A percentile compares a stretch with the other conserved stretches of the same genome.
These are phyloP conservation scores for Callopanchax toddi DNA, from an alignment of 2,113 vertebrate genomes.

Conservation along the genomic window DNA sequence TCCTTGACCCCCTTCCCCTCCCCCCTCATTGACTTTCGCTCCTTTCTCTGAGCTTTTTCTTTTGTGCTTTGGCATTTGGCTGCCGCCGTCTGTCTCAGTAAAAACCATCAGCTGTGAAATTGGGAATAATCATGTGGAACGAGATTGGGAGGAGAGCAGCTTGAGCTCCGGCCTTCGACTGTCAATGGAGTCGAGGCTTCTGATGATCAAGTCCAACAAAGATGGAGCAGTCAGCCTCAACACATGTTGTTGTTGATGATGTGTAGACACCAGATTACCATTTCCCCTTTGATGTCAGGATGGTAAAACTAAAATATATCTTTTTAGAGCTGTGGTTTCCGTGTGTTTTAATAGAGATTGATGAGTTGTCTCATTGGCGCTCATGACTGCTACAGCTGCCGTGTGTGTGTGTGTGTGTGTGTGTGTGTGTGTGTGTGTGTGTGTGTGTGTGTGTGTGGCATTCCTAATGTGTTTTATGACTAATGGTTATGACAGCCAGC, in stretches of 20 bases:
- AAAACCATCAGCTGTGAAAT: slow-evolving; percentile 82
- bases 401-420: slow-evolving; percentile 41
- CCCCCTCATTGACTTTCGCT: slow-evolving; percentile 38
- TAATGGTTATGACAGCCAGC: slow-evolving; percentile 38
- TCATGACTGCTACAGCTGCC: slow-evolving; percentile 12
- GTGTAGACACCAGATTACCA: slow-evolving; percentile 37
- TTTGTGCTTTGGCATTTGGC: slow-evolving; percentile 68
- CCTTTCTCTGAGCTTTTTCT: slow-evolving; percentile 51
- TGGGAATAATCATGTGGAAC: slow-evolving; percentile 82
- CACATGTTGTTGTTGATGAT: slow-evolving; percentile 34
- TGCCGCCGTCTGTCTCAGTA: slow-evolving; percentile 68
- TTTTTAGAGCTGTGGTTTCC: slow-evolving; percentile 8
- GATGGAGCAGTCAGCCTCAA: slow-evolving; percentile 44
- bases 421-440: slow-evolving; percentile 45
- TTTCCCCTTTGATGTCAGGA: slow-evolving; percentile 11
- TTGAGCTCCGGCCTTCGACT: slow-evolving; percentile 63
- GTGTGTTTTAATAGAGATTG: slow-evolving; percentile 21
- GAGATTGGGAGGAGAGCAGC: slow-evolving; percentile 73
- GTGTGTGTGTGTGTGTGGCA: slow-evolving; percentile 33
- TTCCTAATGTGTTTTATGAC: slow-evolving; percentile 37
- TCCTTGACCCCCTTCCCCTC: background rate
- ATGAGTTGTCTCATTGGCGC: slow-evolving; percentile 13
- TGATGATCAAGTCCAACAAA: slow-evolving; percentile 66
- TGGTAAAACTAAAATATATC: slow-evolving; percentile 4
- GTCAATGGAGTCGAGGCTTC: slow-evolving; percentile 59